Evolutionary conservation across 2,888 invertebrate species (phyloP), one percentile per base, ranked within the genome.

Genomic region (Prosapia bicincta): DNA sequence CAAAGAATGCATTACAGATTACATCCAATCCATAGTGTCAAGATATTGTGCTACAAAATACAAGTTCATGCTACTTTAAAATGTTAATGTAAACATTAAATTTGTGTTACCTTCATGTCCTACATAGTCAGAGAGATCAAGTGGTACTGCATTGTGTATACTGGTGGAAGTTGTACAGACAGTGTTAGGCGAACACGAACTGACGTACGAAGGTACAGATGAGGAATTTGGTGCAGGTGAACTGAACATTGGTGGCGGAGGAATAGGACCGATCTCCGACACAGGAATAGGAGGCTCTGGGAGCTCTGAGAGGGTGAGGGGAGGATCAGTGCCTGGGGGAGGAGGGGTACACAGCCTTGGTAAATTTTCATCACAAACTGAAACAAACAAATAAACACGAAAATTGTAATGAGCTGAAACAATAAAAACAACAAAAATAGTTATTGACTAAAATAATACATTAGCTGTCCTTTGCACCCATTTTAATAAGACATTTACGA

Each of bases 221-320:
- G 67, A 72, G 71, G 30, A 69, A 69, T 66, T 71, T 72, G 28
- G 15, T 23, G 72, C 15, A 32, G 66, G 82, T 71, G 95, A 95
- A 86, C 95, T 95, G 89, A 97, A 96, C 96, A 97, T 97, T 81
- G 96, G 96, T 83, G 96, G 96, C 83, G 96, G 96, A 83, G 95
- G 94, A 85, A 95, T 95, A 80, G 96, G 96, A 79, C 96, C 96
- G 85, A 97, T 96, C 84, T 97, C 96, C 80, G 95, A 95, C 80
- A 96, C 87, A 75, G 95, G 95, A 83, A 96, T 96, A 81, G 96
- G 96, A 81, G 96, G 96, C 86, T 96, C 96, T 81, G 96, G 96
- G 84, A 96, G 88, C 85, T 95, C 95, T 81, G 94, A 94, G 82
- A 95, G 88, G 88, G 93, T 90, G 83, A 94, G 89, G 0, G 77